Evolutionary conservation across 2,797 vertebrate genomes (phyloP).

Genomic region (Sebastes steindachneri): DNA sequence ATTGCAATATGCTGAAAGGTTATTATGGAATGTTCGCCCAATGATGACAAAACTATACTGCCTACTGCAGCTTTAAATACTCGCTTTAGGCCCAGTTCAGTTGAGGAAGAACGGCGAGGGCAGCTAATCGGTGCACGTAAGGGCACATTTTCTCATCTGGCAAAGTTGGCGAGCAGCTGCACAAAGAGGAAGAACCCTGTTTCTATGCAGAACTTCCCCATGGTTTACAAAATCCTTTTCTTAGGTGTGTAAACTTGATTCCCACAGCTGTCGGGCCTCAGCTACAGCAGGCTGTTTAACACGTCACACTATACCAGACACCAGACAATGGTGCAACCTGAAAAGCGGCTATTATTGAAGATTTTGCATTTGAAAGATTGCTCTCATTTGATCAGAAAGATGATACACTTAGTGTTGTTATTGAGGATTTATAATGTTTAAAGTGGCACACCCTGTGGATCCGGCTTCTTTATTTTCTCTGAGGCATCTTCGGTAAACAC

Average conservation of each 20-base stretch:
- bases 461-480: neutral
- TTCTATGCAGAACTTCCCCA: conserved; percentile 69
- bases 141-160: conserved; percentile 11
- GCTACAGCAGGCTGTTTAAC: neutral
- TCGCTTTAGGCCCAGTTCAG: neutral
- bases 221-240: conserved; percentile 51
- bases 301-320: neutral
- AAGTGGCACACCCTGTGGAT: conserved; percentile 28
- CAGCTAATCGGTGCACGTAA: conserved; percentile 1
- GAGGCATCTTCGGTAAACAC: neutral
- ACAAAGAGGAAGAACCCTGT: conserved; percentile 72
- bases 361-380: conserved; percentile 1
- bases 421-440: conserved; percentile 46
- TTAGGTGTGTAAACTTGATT: conserved; percentile 32
- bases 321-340: conserved; percentile 20
- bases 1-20: no score
- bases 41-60: no score
- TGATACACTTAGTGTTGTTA: neutral
- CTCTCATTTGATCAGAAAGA: conserved; percentile 14
- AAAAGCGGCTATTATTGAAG: neutral
- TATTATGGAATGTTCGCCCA: no score
- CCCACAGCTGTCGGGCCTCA: conserved; percentile 4
- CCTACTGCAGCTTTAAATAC: neutral
- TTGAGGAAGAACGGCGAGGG: neutral
- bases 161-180: conserved; percentile 22